Percentiles rank a stretch among this genome's conserved stretches.
These are phyloP conservation scores for Falco concolor DNA, from an alignment of 2,797 vertebrate genomes.

Conservation along the genomic window DNA sequence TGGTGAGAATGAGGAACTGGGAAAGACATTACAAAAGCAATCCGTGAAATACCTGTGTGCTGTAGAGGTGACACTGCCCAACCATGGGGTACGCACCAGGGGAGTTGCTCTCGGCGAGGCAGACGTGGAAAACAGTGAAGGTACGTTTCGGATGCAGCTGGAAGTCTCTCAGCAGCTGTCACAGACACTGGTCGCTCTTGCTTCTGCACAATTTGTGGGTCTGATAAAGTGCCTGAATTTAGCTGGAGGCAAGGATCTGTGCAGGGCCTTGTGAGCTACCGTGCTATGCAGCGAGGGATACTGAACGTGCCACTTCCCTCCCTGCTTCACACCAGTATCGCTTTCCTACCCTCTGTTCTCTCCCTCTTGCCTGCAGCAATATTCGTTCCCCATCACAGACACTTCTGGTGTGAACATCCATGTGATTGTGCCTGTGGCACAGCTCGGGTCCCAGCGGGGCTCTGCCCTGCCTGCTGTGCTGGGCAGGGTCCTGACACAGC, in stretches of 20 bases:
- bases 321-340: not conserved
- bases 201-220: not conserved
- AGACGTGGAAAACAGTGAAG: conserved; percentile 4
- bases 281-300: not conserved
- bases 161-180: not conserved
- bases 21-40: not conserved
- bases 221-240: not conserved
- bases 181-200: not conserved
- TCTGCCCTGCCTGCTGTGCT: not conserved
- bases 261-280: not conserved
- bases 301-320: not conserved
- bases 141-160: conserved; percentile 6
- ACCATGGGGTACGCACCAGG: conserved; percentile 53
- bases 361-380: not conserved
- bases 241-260: not conserved
- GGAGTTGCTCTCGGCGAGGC: conserved; percentile 75
- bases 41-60: conserved; percentile 78
- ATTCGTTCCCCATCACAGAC: not conserved
- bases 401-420: not conserved
- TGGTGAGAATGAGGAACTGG: not conserved
- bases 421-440: not conserved
- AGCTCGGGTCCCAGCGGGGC: not conserved
- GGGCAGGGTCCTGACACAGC: not conserved
- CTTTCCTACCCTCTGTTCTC: not conserved
- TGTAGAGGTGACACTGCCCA: conserved; percentile 76